Conservation (phyloP, 2,888 invertebrate species). For the Ryuthela nishihirai region DNA sequence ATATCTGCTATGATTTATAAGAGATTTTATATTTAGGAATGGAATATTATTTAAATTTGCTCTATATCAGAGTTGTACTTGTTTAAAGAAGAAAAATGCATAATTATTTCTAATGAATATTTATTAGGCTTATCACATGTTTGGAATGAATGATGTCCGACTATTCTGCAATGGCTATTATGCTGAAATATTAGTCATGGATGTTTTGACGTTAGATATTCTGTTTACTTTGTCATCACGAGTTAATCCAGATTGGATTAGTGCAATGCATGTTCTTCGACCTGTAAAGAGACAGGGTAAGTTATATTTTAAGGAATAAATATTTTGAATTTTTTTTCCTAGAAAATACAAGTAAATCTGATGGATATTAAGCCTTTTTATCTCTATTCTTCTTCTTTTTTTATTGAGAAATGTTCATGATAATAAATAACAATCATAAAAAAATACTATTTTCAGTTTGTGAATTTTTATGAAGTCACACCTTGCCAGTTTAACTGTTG, state of each 20-base stretch:
- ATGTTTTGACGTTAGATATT: constrained; percentile 64
- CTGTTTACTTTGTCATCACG: constrained; percentile 87
- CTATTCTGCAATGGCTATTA: constrained; percentile 98
- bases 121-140: constrained; percentile 72
- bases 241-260: constrained; percentile 98
- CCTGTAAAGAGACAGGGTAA: constrained; percentile 63
- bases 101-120: too few species aligned
- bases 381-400: background rate
- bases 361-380: too few species aligned
- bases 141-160: constrained; percentile 66
- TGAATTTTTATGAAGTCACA: too few species aligned
- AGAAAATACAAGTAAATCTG: background rate
- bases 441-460: too few species aligned
- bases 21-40: too few species aligned
- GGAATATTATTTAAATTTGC: too few species aligned
- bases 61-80: too few species aligned
- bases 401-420: background rate
- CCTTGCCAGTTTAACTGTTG: too few species aligned
- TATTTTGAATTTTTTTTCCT: background rate
- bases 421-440: background rate
- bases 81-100: too few species aligned
- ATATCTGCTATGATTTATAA: too few species aligned
- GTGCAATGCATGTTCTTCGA: constrained; percentile 79
- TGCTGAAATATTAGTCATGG: constrained; percentile 94
- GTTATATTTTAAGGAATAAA: background rate